Evolutionary conservation across 2,888 invertebrate species (phyloP).

Genomic region (Pycnomerus fuliginosus): DNA sequence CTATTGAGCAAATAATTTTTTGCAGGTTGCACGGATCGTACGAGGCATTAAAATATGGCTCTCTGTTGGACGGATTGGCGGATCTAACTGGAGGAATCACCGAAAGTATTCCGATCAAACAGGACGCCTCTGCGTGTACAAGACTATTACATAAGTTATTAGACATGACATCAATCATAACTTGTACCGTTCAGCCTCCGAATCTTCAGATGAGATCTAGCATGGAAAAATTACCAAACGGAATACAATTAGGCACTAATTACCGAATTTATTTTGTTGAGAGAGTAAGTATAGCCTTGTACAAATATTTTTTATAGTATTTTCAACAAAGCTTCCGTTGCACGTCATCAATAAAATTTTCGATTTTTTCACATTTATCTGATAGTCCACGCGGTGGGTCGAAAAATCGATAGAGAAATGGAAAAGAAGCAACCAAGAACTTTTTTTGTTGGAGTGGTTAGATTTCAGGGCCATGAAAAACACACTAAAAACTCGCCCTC

Average conservation of each 20-base stretch:
- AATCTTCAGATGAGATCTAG: slow-evolving; percentile 48
- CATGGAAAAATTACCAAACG: slow-evolving; percentile 63
- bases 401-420: too few species aligned
- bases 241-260: slow-evolving; percentile 74
- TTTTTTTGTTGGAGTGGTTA: too few species aligned
- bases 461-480: too few species aligned
- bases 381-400: too few species aligned
- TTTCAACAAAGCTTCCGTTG: too few species aligned
- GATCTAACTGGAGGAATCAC: slow-evolving; percentile 89
- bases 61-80: slow-evolving; percentile 80
- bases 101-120: slow-evolving; percentile 73
- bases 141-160: slow-evolving; percentile 69
- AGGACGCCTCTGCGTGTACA: slow-evolving; percentile 67
- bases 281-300: slow-evolving; percentile 57
- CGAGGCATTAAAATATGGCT: slow-evolving; percentile 91
- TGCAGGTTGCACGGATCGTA: slow-evolving; percentile 86
- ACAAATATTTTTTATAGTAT: too few species aligned
- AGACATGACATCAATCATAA: slow-evolving; percentile 82
- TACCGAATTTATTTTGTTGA: slow-evolving; percentile 75
- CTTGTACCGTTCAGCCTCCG: slow-evolving; percentile 67
- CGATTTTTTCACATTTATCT: too few species aligned
- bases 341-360: too few species aligned
- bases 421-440: too few species aligned
- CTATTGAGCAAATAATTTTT: too few species aligned
- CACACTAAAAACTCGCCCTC: too few species aligned